phyloP scores from a whole-genome alignment of 2,113 vertebrate genomes.

The Tricholaema leucomelas region DNA sequence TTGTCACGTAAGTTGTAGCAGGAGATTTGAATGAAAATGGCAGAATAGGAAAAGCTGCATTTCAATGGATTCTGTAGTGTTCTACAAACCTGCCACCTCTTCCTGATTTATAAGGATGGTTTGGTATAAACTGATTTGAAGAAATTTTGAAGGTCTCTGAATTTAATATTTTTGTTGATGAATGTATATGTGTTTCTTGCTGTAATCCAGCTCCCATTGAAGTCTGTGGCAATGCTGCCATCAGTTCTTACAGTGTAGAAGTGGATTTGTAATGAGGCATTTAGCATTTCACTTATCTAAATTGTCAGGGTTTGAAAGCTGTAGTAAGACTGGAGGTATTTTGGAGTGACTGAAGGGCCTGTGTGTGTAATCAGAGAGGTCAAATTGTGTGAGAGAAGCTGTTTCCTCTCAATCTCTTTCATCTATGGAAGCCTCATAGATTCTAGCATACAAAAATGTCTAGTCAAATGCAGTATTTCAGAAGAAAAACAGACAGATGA shows the following conservation, averaged over 20 bases:
- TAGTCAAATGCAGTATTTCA: neutral
- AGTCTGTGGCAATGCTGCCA: neutral
- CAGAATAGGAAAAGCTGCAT: neutral
- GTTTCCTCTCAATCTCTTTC: constrained; percentile 60
- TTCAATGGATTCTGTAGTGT: neutral
- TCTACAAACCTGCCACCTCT: neutral
- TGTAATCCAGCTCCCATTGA: constrained; percentile 4
- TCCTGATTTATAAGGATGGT: neutral
- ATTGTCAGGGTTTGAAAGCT: constrained; percentile 57
- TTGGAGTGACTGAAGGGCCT: constrained; percentile 30
- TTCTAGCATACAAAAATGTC: neutral
- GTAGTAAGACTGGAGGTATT: neutral
- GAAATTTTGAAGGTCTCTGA: neutral
- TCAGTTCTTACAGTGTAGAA: constrained; percentile 3
- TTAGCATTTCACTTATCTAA: constrained; percentile 59
- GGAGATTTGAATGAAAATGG: neutral
- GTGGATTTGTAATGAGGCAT: constrained; percentile 43
- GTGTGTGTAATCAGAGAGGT: constrained; percentile 53
- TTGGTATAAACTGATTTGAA: neutral
- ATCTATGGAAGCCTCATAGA: constrained; percentile 37
- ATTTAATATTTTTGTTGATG: neutral
- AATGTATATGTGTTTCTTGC: neutral
- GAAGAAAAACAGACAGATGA: neutral
- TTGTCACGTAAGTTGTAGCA: neutral
- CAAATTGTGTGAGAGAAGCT: constrained; percentile 30